Evolutionary conservation across 2,888 invertebrate genomes (phyloP).

Genomic region (Carpatolechia fugitivella): DNA sequence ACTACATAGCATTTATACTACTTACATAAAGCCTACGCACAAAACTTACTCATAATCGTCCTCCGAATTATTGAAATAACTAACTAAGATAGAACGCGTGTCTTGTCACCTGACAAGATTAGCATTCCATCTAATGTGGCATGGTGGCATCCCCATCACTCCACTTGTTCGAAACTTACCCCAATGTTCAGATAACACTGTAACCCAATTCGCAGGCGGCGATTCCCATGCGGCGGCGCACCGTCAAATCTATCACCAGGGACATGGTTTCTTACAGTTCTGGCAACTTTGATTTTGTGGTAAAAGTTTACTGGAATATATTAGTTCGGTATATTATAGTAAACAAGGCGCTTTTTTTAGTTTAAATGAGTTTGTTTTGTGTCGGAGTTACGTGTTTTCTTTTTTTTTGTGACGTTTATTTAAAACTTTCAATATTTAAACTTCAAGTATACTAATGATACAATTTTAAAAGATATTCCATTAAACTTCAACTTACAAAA

Average conservation of each 20-base stretch:
- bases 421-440: too few species aligned
- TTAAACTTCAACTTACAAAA: too few species aligned
- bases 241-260: background rate
- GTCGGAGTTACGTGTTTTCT: background rate
- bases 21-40: too few species aligned
- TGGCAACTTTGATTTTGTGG: background rate
- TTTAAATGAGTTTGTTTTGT: background rate
- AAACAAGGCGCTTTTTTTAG: background rate
- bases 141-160: background rate
- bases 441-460: too few species aligned
- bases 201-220: background rate
- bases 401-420: too few species aligned
- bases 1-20: too few species aligned
- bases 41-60: too few species aligned
- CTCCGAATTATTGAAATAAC: too few species aligned
- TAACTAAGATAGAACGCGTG: too few species aligned
- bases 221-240: background rate
- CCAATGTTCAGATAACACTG: background rate
- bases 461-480: too few species aligned
- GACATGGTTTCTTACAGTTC: background rate
- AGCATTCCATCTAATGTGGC: too few species aligned
- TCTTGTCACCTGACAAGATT: too few species aligned
- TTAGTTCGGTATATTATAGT: background rate
- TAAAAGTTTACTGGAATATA: background rate
- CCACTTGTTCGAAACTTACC: background rate